Conservation (phyloP, 2,113 vertebrate genomes). For the Empidonax traillii region DNA sequence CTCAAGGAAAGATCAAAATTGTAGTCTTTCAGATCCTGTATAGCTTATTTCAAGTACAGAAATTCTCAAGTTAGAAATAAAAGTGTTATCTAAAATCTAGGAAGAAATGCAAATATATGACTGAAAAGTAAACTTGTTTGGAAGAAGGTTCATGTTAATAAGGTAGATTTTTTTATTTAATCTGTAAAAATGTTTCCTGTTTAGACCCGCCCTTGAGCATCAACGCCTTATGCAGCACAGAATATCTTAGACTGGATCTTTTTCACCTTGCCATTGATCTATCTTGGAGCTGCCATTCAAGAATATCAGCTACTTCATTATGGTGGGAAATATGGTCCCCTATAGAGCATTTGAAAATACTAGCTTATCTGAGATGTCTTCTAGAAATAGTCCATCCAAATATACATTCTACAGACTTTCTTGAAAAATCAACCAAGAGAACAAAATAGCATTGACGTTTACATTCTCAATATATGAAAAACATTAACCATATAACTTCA, state of each 20-base stretch:
- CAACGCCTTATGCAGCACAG: not conserved
- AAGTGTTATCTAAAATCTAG: not conserved
- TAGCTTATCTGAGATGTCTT: not conserved
- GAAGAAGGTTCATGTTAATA: not conserved
- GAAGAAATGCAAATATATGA: not conserved
- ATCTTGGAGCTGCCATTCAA: not conserved
- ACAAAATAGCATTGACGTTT: not conserved
- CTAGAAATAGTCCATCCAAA: not conserved
- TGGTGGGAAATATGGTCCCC: not conserved
- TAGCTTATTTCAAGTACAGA: not conserved
- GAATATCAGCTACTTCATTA: not conserved
- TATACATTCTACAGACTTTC: not conserved
- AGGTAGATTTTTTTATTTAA: not conserved
- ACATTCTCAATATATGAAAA: not conserved
- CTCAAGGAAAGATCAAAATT: not conserved
- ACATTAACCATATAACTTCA: not conserved
- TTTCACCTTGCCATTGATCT: not conserved
- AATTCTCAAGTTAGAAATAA: not conserved
- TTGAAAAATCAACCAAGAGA: not conserved
- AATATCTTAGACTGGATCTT: not conserved
- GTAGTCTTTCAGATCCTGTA: not conserved
- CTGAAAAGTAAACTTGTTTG: not conserved
- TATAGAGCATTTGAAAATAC: not conserved
- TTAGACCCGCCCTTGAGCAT: not conserved
- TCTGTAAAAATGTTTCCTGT: not conserved